These are phyloP conservation scores for Rhingia campestris DNA, from an alignment of 2,888 invertebrate genomes.

Conservation along the genomic window DNA sequence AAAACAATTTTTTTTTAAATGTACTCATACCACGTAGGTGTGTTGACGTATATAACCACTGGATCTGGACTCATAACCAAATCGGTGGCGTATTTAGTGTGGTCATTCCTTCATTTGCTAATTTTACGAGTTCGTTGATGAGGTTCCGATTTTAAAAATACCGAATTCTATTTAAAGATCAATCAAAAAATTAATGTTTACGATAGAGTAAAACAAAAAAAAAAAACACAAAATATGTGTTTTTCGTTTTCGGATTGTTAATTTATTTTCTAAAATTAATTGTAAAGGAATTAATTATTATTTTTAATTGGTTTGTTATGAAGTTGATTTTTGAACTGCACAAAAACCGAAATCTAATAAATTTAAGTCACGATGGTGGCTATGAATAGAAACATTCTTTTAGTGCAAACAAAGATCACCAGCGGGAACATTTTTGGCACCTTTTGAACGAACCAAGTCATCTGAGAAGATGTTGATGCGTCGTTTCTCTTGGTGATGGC, in stretches of 20 bases:
- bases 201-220: background rate
- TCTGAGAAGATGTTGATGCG: slow-evolving; percentile 14
- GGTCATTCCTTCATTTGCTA: slow-evolving; percentile 58
- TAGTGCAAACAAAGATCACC: background rate
- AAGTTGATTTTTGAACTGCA: slow-evolving; percentile 5
- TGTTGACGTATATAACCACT: slow-evolving; percentile 47
- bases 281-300: background rate
- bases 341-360: slow-evolving; percentile 15
- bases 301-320: slow-evolving; percentile 25
- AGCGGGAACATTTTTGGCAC: slow-evolving; percentile 4
- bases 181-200: slow-evolving; percentile 3
- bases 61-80: slow-evolving; percentile 40
- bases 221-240: slow-evolving; percentile 32
- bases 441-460: slow-evolving; percentile 22
- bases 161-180: slow-evolving; percentile 15
- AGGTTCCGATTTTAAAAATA: slow-evolving; percentile 25
- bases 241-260: slow-evolving; percentile 13
- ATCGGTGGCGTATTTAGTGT: slow-evolving; percentile 56
- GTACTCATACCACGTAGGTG: slow-evolving; percentile 42
- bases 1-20: slow-evolving; percentile 14
- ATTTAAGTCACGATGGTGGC: slow-evolving; percentile 1
- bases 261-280: too few relatives aligned
- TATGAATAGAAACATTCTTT: slow-evolving; percentile 21
- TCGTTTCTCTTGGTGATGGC: slow-evolving; percentile 14
- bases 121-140: slow-evolving; percentile 29